These are phyloP conservation scores for Neodiprion fabricii DNA, from an alignment of 1,140 invertebrate genomes.

Conservation along the genomic window DNA sequence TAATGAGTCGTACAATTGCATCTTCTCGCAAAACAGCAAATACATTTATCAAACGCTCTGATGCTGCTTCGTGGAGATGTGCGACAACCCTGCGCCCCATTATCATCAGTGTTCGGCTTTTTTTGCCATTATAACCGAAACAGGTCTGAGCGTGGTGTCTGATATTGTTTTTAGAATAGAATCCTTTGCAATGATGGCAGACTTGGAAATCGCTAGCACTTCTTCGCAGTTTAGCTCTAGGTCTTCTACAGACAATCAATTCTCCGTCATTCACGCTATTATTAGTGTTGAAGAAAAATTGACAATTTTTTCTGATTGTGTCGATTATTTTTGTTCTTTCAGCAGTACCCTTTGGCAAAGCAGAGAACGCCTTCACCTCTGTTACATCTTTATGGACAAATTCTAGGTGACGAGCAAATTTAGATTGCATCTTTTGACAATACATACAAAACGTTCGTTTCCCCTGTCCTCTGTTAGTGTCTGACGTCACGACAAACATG, in stretches of 20 bases:
- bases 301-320: conserved; percentile 26
- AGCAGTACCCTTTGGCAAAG: conserved; percentile 11
- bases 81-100: conserved; percentile 13
- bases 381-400: conserved; percentile 26
- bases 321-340: conserved; percentile 23
- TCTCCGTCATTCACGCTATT: conserved; percentile 25
- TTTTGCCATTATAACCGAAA: conserved; percentile 11
- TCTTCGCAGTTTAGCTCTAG: conserved; percentile 16
- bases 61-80: conserved; percentile 9
- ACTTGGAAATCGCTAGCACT: conserved; percentile 22
- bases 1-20: conserved; percentile 23
- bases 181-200: conserved; percentile 25
- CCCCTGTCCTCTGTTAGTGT: background rate
- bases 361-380: conserved; percentile 26
- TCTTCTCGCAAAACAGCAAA: conserved; percentile 28
- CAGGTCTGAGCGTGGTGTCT: conserved; percentile 22
- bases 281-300: conserved; percentile 29
- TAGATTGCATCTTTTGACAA: conserved; percentile 29
- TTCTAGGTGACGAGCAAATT: conserved; percentile 31
- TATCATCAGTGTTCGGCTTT: conserved; percentile 14
- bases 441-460: conserved; percentile 36
- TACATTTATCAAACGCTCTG: conserved; percentile 21
- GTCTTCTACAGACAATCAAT: conserved; percentile 32
- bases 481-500: conserved; percentile 11
- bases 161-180: conserved; percentile 26